phyloP scores from a whole-genome alignment of 92 coral and sea anemone genomes.

The Micromussa lordhowensis region DNA sequence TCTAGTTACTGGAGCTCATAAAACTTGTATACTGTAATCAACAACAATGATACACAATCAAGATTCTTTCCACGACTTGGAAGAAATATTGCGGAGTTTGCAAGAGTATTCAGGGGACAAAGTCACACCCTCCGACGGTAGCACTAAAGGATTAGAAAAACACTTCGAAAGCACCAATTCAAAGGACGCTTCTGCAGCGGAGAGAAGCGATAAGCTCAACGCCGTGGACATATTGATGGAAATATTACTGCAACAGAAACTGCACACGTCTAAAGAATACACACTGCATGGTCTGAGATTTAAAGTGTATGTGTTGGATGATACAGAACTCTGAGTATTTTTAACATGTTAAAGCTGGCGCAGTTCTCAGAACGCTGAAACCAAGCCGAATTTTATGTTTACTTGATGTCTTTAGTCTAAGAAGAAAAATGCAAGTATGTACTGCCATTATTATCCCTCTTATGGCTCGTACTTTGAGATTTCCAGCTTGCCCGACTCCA shows the following conservation, averaged over 20 bases:
- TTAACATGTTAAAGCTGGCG: not conserved
- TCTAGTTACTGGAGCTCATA: not conserved
- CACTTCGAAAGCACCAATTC: not conserved
- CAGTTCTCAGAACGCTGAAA: too few relatives aligned
- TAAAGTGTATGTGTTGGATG: slow-evolving; percentile 34
- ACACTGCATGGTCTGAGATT: slow-evolving; percentile 23
- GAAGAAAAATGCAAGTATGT: too few relatives aligned
- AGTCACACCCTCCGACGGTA: not conserved
- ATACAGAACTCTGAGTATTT: slow-evolving; percentile 25
- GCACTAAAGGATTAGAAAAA: not conserved
- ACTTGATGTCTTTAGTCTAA: too few relatives aligned
- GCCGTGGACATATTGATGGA: slow-evolving; percentile 29
- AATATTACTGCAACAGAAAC: slow-evolving; percentile 32
- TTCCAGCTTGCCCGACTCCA: too few relatives aligned
- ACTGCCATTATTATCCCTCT: too few relatives aligned
- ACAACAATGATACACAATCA: slow-evolving; percentile 34
- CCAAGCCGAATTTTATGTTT: too few relatives aligned
- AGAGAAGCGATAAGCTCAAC: not conserved
- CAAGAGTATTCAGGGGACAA: slow-evolving; percentile 1
- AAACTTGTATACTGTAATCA: not conserved
- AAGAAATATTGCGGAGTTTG: slow-evolving; percentile 20
- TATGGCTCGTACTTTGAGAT: too few relatives aligned
- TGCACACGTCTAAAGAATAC: slow-evolving; percentile 29
- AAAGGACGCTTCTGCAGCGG: not conserved
- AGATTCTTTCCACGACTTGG: slow-evolving; percentile 40